phyloP scores from a whole-genome alignment of 2,113 vertebrate species.

The Cranoglanis bouderius region DNA sequence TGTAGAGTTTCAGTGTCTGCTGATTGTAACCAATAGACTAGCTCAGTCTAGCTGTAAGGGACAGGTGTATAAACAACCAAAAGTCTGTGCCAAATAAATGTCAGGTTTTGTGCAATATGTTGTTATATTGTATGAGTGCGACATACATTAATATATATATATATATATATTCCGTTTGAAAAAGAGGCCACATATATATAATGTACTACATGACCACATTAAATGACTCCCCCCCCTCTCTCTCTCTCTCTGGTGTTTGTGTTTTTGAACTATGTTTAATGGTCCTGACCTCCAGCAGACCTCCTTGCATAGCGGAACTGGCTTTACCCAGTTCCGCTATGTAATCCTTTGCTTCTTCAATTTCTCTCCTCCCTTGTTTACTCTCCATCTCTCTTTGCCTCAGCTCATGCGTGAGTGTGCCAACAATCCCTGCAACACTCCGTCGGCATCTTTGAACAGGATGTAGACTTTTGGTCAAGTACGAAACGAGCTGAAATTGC shows the following conservation, averaged over 20 bases:
- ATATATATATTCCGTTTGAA: not conserved
- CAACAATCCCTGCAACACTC: not conserved
- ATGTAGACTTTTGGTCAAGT: slow-evolving; percentile 11
- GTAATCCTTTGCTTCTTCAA: slow-evolving; percentile 1
- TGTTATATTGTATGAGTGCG: not conserved
- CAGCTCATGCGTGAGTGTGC: not conserved
- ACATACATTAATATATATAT: not conserved
- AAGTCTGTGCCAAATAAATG: not conserved
- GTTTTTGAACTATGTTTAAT: not conserved
- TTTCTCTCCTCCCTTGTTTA: not conserved
- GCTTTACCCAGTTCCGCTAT: slow-evolving; percentile 56
- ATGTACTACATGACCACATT: not conserved
- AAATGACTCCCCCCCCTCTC: not conserved
- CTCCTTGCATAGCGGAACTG: slow-evolving; percentile 64
- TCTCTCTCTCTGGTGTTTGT: not conserved
- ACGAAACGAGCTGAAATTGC: slow-evolving; percentile 38
- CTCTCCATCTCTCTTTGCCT: not conserved
- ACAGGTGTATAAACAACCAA: not conserved
- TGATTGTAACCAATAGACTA: not conserved
- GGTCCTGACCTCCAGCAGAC: slow-evolving; percentile 59
- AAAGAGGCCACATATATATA: not conserved
- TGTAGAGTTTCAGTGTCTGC: not conserved
- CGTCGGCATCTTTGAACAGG: not conserved
- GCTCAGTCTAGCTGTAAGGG: not conserved
- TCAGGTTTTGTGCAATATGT: not conserved